phyloP scores from a whole-genome alignment of 2,113 vertebrate genomes.

The Lamprotornis superbus region DNA sequence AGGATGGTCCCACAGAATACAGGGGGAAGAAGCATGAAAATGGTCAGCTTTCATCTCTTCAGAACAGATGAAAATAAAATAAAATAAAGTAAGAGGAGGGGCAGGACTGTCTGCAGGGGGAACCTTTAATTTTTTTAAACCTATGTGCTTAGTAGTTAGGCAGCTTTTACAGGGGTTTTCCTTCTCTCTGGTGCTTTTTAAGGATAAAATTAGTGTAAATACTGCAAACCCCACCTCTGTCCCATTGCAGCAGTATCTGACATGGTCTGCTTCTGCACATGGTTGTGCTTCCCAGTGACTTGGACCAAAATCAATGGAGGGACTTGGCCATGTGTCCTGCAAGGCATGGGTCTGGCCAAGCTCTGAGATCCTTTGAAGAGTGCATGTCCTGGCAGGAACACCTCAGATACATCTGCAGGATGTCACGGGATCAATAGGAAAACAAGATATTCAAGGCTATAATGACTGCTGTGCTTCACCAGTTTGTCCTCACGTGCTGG shows the following conservation, averaged over 20 bases:
- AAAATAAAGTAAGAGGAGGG: background rate
- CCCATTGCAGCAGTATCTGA: background rate
- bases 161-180: background rate
- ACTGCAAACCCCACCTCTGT: background rate
- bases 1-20: background rate
- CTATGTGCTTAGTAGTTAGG: background rate
- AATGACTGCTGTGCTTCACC: background rate
- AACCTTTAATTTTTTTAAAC: background rate
- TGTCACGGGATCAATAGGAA: background rate
- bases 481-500: background rate
- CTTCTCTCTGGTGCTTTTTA: background rate
- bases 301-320: slow-evolving; percentile 8
- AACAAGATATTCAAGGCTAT: background rate
- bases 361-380: background rate
- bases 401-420: background rate
- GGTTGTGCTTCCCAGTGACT: background rate
- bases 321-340: background rate
- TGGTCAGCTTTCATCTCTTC: background rate
- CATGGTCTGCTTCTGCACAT: rapidly evolving
- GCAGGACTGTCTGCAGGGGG: background rate
- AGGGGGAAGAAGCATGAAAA: background rate
- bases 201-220: background rate
- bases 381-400: background rate
- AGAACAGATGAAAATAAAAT: background rate
- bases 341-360: background rate